A percentile compares a stretch with the other conserved stretches of the same genome.
These are phyloP conservation scores for Morelia viridis DNA, from an alignment of 2,797 vertebrate species.

Conservation along the genomic window DNA sequence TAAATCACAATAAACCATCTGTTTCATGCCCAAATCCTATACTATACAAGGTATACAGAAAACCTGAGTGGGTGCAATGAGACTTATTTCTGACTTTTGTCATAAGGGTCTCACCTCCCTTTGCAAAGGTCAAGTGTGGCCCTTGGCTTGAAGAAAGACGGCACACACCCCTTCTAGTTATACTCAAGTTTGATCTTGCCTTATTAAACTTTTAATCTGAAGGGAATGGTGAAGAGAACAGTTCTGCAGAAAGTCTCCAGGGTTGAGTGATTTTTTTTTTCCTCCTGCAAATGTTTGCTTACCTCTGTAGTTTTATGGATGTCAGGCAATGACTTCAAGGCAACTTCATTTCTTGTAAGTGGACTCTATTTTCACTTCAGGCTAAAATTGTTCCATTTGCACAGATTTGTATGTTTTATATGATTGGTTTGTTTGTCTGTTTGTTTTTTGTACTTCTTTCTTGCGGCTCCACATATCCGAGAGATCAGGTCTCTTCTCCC, in stretches of 20 bases:
- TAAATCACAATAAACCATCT: background rate
- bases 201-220: background rate
- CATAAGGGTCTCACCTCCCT: background rate
- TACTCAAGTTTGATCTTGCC: background rate
- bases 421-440: conserved; percentile 47
- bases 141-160: background rate
- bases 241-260: background rate
- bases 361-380: conserved; percentile 48
- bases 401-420: conserved; percentile 18
- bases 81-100: background rate
- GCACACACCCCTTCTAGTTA: background rate
- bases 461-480: conserved; percentile 55
- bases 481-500: conserved; percentile 61
- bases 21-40: background rate
- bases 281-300: background rate
- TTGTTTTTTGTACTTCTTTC: conserved; percentile 31
- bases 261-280: background rate
- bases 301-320: conserved; percentile 7
- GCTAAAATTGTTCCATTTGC: conserved; percentile 30
- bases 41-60: background rate
- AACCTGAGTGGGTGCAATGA: background rate
- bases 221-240: background rate
- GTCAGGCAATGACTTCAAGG: background rate
- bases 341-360: conserved; percentile 12
- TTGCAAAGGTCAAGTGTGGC: background rate